Evolutionary conservation across 2,113 vertebrate genomes (phyloP), one percentile per base, ranked within the genome.

Genomic region (Albula glossodonta): DNA sequence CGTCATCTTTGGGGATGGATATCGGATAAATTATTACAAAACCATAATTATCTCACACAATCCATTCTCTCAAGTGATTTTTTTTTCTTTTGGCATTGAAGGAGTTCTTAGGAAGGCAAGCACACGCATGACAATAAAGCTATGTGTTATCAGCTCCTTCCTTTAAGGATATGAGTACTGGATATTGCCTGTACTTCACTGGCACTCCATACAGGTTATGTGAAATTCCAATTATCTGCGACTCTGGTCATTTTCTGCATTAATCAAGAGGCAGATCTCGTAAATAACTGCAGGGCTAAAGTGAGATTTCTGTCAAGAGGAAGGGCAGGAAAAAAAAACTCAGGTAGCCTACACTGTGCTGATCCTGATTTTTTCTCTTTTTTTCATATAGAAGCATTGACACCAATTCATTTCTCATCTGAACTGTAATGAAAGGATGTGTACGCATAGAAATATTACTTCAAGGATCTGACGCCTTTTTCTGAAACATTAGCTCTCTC

Each of bases 121-220:
- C 89, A 88, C 90, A 87, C 83, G 90, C 87, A 82, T 51, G 81
- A 92, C 89, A 91, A 85, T 90, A 85, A 84, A 82, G 84, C 85
- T 82, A 83, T 93, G 89, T 93, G 94, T 94, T 91, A 94, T 94
- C 92, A 89, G 92, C 91, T 89, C 57, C 86, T 86, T 50, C 66
- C 1, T 57, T 89, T 81, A 83, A 84, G 91, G 86, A 88, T 81
- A 86, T 87, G 85, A 25, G 48, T 80, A 57, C 9, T 11, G 15
- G 15, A 41, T 52, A 31, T 78, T 6, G 50, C 25, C 51, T 78
- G 83, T 60, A 4, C 25, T 78, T 86, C 50, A 83, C 49, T 51
- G 78, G 41, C 3, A 66, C 80, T 41, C 86, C 50, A 25, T 51
- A 50, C 56, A 51, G 13, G 83, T 81, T 56, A 85, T 56, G 79